A percentile compares a stretch with the other conserved stretches of the same genome.
Evolutionary conservation across 2,113 vertebrate genomes (phyloP).

Genomic region (Indicator indicator): DNA sequence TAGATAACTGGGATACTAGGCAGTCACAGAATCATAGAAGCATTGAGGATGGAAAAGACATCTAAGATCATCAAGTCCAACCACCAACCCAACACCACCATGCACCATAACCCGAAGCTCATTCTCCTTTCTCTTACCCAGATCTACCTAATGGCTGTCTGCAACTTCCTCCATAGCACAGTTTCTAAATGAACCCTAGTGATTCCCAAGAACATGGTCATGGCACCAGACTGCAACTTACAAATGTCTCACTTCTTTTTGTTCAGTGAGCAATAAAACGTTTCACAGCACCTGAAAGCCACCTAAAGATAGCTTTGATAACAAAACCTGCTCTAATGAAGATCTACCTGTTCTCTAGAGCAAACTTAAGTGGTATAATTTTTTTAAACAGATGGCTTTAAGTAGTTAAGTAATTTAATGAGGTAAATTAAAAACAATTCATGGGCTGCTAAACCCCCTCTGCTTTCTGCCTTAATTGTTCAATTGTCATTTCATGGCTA

Average conservation of each 20-base stretch:
- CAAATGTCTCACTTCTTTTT: background rate
- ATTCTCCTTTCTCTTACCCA: background rate
- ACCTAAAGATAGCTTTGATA: conserved; percentile 23
- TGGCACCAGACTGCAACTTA: background rate
- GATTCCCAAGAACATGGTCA: background rate
- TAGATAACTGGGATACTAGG: background rate
- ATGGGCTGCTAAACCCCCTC: conserved; percentile 31
- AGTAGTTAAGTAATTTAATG: conserved; percentile 51
- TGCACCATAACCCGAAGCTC: background rate
- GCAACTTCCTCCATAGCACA: background rate
- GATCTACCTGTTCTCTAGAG: conserved; percentile 43
- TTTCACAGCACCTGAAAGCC: conserved; percentile 10
- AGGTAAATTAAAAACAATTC: conserved; percentile 51
- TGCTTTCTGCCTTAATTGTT: conserved; percentile 21
- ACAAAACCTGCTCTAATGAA: conserved; percentile 32
- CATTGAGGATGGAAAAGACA: no score
- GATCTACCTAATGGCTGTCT: background rate
- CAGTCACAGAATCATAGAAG: background rate
- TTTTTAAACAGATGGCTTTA: conserved; percentile 62
- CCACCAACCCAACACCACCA: no score
- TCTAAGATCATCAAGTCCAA: no score
- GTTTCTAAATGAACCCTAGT: background rate
- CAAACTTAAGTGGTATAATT: conserved; percentile 6
- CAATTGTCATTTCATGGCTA: conserved; percentile 28
- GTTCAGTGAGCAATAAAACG: background rate